Evolutionary conservation across 2,888 invertebrate species (phyloP).

Genomic region (Ligdia adustata): DNA sequence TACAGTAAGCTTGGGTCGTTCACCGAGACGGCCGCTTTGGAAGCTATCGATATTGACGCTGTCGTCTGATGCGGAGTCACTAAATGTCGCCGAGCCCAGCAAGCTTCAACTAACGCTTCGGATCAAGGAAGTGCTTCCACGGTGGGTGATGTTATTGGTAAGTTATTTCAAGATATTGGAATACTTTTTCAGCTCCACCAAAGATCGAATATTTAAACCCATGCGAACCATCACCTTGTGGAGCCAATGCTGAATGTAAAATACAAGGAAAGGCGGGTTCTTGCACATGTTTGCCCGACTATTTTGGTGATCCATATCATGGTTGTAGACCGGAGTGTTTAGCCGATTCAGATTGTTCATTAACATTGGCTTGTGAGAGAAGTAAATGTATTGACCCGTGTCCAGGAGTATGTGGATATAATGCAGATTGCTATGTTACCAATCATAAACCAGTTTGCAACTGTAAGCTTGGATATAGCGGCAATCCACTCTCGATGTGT

Average conservation of each 20-base stretch:
- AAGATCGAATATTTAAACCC: slow-evolving; percentile 79
- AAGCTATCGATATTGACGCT: slow-evolving; percentile 73
- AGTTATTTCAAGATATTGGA: slow-evolving; percentile 64
- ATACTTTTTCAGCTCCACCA: slow-evolving; percentile 75
- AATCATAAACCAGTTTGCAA: slow-evolving; percentile 87
- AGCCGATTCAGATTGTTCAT: slow-evolving; percentile 86
- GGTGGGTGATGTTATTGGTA: slow-evolving; percentile 71
- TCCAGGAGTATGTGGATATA: slow-evolving; percentile 87
- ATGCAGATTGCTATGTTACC: slow-evolving; percentile 86
- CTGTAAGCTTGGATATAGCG: slow-evolving; percentile 85
- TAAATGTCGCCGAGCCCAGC: slow-evolving; percentile 77
- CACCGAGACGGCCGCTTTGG: slow-evolving; percentile 73
- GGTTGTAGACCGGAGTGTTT: slow-evolving; percentile 88
- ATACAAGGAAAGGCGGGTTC: slow-evolving; percentile 89
- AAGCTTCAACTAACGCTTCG: slow-evolving; percentile 84
- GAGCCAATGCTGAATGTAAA: slow-evolving; percentile 89
- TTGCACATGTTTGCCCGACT: slow-evolving; percentile 88
- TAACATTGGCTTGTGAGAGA: slow-evolving; percentile 85
- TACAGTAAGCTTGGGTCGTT: slow-evolving; percentile 83
- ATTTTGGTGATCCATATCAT: slow-evolving; percentile 91
- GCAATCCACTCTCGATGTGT: slow-evolving; percentile 86
- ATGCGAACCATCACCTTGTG: slow-evolving; percentile 87
- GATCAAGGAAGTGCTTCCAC: slow-evolving; percentile 79
- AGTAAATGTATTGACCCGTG: slow-evolving; percentile 88
- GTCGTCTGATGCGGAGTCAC: slow-evolving; percentile 73